Evolutionary conservation across 2,113 vertebrate species (phyloP), one percentile per base, ranked within the genome.

Genomic region (Dromiciops gliroides): DNA sequence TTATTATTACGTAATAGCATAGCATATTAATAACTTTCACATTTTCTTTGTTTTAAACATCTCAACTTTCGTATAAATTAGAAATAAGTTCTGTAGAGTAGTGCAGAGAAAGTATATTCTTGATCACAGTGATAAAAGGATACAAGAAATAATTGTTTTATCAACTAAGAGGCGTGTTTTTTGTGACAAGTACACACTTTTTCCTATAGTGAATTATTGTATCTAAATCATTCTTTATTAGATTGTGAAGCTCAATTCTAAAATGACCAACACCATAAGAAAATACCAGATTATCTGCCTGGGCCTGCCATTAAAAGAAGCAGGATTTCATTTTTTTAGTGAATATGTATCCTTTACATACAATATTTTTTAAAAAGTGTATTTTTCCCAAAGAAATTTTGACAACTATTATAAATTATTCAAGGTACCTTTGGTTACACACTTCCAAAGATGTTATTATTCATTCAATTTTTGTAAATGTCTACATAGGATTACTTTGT

Each of bases 201-300:
- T 11, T 92, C 48, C 0, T n/a, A n/a, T 93, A 75, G 50, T n/a
- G 6, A 92, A 49, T 11, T 0, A 92, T 93, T 92, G 60, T 89
- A 88, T 95, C 60, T 48, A 93, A 83, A n/a, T 92, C 24, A 90
- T 7, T 96, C 97, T 88, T 90, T 83, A 53, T 37, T 93, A 96
- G 51, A 92, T 28, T 89, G n/a, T 1, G 88, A 92, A 50, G 48
- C 28, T 19, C 2, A 56, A 49, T 12, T 31, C 1, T 91, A 90
- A 92, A 93, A 89, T 31, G 51, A 10, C 44, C 96, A 92, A 53
- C 44, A 3, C 8, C 53, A 49, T 44, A 0, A 95, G 89, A 96
- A 92, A 89, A 5, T 24, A 37, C 51, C 60, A 0, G 9, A 94
- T 56, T 3, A 93, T 89, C 90, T 8, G 19, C 48, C 37, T 44